Evolutionary conservation across 2,888 invertebrate species (phyloP), one percentile per base, ranked within the genome.

Genomic region (Coremacera marginata): DNA sequence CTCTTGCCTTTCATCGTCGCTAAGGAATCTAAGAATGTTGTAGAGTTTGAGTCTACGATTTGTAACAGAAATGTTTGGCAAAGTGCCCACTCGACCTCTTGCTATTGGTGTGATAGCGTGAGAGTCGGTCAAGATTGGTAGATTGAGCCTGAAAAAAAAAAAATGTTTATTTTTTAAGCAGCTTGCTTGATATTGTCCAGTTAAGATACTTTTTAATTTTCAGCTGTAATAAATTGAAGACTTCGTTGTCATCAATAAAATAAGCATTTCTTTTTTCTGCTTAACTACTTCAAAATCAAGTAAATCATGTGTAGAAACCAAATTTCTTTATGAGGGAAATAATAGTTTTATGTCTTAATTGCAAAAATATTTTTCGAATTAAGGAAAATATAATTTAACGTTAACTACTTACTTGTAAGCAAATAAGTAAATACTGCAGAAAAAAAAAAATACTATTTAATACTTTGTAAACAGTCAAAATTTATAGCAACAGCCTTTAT

Each of bases 31-130:
- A 25, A 62, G 72, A 74, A 74, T 74, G 67, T 55, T 74, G 74
- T 65, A 52, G 67, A 44, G 65, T 49, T 31, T 44, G 65, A 74
- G 52, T 52, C 37, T 51, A 55, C 65, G 57, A 74, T 74, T 74
- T 74, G 74, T 74, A 67, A 44, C 55, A 16, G 25, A 74, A 74
- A 74, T 74, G 37, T 25, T 74, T 74, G 74, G 74, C 74, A 74
- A 1, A 1, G 55, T 34, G 74, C 74, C 74, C 74, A 55, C 37
- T 55, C 52, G 74, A 52, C 74, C 74, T 74, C 74, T 74, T 67
- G 14, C 70, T n/a, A 19, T 25, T 14, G 60, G 22, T 55, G 19
- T 22, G 55, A 22, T 55, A 22, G 55, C 55, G 55, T 4, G 19
- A 22, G 55, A 22, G 55, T 19, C 55, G 57, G 27, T 22, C 27